Evolutionary conservation across 2,888 invertebrate species (phyloP), one percentile per base, ranked within the genome.

Genomic region (Drosophila borealis): DNA sequence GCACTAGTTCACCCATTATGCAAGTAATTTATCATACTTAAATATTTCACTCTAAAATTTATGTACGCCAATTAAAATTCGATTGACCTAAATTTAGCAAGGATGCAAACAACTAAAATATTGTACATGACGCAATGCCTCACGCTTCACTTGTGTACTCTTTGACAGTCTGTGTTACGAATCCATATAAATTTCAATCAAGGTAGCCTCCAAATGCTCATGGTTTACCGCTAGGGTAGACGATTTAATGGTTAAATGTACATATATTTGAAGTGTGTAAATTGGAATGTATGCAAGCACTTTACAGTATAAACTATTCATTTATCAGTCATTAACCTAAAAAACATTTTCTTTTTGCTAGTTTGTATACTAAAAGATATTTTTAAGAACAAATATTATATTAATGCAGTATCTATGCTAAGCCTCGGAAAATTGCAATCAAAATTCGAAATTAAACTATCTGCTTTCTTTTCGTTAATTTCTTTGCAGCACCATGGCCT

Each of bases 401-500:
- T 25, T 25, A 25, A 25, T 29, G 25, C 25, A 29, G 25, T 29
- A 29, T 29, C 25, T 29, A 29, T 29, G 8, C 25, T 29, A 8
- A 8, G 13, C 19, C 10, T 10, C 8, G 8, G 33, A 10, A 36
- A 36, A 3, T 9, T 3, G 14, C 8, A 4, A 14, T 11, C 4
- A 8, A 1, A 25, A 19, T 37, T 2, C 3, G 6, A 19, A 36
- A 36, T 17, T 2, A 25, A 29, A 37, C 25, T 2, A 21, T 11
- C 2, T 9, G 1, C 36, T 13, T 25, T 11, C 14, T 39, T 59
- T 21, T 48, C 17, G 41, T 50, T 65, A 41, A 44, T 59, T 50
- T 56, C 45, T 44, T 74, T 77, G 60, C 90, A 88, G 86, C 89
- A 89, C 56, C 85, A 91, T 74, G 86, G 85, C 73, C 89, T 92